A percentile compares a stretch with the other conserved stretches of the same genome.
Evolutionary conservation across 2,888 invertebrate genomes (phyloP).

Genomic region (Polyploca ridens): DNA sequence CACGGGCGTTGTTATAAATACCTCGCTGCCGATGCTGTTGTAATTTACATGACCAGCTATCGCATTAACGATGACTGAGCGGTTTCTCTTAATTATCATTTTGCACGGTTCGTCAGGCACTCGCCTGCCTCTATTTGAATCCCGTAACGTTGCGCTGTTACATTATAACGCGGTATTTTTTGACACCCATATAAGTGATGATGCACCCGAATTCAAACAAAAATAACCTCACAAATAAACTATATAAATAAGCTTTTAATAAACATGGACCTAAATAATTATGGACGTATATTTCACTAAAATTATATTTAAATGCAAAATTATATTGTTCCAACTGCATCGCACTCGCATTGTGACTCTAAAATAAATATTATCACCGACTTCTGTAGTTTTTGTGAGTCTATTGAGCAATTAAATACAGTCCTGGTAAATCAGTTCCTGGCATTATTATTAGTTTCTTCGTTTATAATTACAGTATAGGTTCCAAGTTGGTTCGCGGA

Average conservation of each 20-base stretch:
- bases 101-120: conserved; percentile 81
- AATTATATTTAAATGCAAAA: too few species aligned
- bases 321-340: too few species aligned
- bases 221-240: too few species aligned
- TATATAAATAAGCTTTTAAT: too few species aligned
- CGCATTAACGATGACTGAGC: conserved; percentile 82
- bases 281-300: too few species aligned
- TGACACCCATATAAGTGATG: conserved; percentile 23
- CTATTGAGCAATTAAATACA: too few species aligned
- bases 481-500: conserved; percentile 17
- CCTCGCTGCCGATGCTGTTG: conserved; percentile 46
- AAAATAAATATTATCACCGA: too few species aligned
- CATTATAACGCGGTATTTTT: conserved; percentile 21
- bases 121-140: conserved; percentile 58
- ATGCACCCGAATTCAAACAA: neutral
- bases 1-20: conserved; percentile 74
- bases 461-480: neutral
- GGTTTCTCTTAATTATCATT: conserved; percentile 84
- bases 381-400: too few species aligned
- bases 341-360: too few species aligned
- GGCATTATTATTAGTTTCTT: neutral
- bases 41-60: conserved; percentile 79
- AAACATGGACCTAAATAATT: too few species aligned
- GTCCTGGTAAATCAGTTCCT: too few species aligned
- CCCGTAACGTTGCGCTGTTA: conserved; percentile 21